These are phyloP conservation scores for Dicranocentrus wangi DNA, from an alignment of 2,888 invertebrate species.

Conservation along the genomic window DNA sequence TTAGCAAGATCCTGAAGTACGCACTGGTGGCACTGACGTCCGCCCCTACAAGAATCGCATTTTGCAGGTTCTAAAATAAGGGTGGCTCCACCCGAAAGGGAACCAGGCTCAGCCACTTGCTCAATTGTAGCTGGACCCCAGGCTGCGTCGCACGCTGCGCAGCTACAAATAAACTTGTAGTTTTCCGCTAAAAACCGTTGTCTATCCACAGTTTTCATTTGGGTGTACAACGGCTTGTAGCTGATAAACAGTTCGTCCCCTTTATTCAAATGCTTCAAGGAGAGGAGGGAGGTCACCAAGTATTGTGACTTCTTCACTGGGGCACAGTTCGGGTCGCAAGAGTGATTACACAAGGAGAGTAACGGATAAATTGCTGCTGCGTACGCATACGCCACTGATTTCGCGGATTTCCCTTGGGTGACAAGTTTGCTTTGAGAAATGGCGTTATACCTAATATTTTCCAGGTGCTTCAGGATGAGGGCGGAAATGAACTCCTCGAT, in stretches of 20 bases:
- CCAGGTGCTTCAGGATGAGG: constrained; percentile 64
- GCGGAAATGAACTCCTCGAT: constrained; percentile 55
- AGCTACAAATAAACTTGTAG: constrained; percentile 69
- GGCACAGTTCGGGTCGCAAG: constrained; percentile 68
- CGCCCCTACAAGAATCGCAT: constrained; percentile 35
- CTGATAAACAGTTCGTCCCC: constrained; percentile 71
- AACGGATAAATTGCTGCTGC: constrained; percentile 65
- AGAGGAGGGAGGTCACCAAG: constrained; percentile 58
- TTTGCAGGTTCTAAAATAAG: constrained; percentile 27
- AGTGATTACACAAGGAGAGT: constrained; percentile 69
- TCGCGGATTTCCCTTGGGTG: background rate
- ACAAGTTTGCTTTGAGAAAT: constrained; percentile 65
- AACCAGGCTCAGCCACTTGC: background rate
- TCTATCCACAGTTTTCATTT: constrained; percentile 49
- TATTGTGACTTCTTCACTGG: constrained; percentile 53
- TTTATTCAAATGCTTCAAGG: constrained; percentile 53
- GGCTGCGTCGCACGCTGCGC: constrained; percentile 62
- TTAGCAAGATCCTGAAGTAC: constrained; percentile 21
- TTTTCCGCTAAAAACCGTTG: constrained; percentile 58
- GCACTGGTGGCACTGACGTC: constrained; percentile 43
- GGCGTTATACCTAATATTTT: constrained; percentile 67
- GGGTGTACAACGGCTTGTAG: constrained; percentile 68
- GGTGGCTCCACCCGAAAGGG: background rate
- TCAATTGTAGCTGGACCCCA: constrained; percentile 41
- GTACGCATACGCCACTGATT: constrained; percentile 38